Conservation (phyloP, 2,113 vertebrate species). For the Collichthys lucidus region DNA sequence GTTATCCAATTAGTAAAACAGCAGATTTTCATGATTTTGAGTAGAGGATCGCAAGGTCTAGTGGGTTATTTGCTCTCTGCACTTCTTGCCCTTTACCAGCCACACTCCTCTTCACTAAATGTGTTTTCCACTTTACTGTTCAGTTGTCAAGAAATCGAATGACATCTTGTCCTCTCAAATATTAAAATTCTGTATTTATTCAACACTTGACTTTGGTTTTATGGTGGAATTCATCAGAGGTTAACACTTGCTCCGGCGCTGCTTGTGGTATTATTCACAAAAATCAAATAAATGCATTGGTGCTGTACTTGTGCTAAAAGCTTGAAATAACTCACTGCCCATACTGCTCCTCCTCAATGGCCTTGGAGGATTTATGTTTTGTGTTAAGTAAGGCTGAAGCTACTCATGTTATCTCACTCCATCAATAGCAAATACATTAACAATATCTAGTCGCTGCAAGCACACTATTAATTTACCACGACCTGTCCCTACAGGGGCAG, state of each 20-base stretch:
- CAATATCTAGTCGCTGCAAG: slow-evolving; percentile 90
- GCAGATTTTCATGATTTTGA: not conserved
- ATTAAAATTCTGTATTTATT: not conserved
- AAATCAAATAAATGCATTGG: slow-evolving; percentile 8
- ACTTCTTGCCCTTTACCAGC: not conserved
- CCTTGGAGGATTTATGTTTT: slow-evolving; percentile 89
- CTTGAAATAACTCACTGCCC: slow-evolving; percentile 39
- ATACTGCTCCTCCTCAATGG: slow-evolving; percentile 73
- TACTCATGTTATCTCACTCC: slow-evolving; percentile 90
- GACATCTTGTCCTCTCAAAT: not conserved
- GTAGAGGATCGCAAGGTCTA: slow-evolving; percentile 19
- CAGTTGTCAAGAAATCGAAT: not conserved
- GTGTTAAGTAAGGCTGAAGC: slow-evolving; percentile 91
- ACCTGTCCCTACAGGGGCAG: slow-evolving; percentile 87
- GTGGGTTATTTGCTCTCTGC: not conserved
- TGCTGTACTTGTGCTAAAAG: slow-evolving; percentile 45
- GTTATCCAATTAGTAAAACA: not conserved
- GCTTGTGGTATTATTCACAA: slow-evolving; percentile 1
- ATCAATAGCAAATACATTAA: slow-evolving; percentile 91
- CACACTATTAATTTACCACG: slow-evolving; percentile 91
- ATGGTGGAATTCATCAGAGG: slow-evolving; percentile 7
- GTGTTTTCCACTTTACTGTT: not conserved
- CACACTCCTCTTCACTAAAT: slow-evolving; percentile 5
- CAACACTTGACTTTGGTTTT: not conserved
- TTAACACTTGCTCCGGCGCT: not conserved